Conservation (phyloP, 2,888 invertebrate genomes). For the Drosophila cracens region DNA sequence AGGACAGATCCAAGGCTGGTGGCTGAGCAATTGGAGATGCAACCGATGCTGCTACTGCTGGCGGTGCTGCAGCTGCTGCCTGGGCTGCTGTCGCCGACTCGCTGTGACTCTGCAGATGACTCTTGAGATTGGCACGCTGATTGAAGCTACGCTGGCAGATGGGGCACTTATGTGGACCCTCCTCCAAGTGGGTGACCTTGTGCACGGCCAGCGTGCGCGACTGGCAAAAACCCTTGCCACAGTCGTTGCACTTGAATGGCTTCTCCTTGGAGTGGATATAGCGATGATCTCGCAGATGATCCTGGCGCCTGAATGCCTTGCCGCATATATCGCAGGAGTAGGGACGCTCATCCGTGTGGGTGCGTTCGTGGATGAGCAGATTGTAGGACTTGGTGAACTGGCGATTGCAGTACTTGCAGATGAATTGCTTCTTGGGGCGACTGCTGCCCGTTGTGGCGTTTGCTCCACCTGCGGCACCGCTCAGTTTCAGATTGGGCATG, state of each 20-base stretch:
- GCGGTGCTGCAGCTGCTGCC: slow-evolving; percentile 17
- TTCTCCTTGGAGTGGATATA: slow-evolving; percentile 99
- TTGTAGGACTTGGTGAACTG: slow-evolving; percentile 99
- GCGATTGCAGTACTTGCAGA: slow-evolving; percentile 98
- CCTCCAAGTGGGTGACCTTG: slow-evolving; percentile 96
- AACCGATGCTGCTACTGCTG: slow-evolving; percentile 59
- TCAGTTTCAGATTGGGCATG: slow-evolving; percentile 87
- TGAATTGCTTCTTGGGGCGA: slow-evolving; percentile 94
- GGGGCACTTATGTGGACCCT: slow-evolving; percentile 96
- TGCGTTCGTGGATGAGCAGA: slow-evolving; percentile 97
- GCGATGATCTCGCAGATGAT: slow-evolving; percentile 95
- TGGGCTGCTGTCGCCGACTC: slow-evolving; percentile 50
- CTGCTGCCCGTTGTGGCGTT: slow-evolving; percentile 85
- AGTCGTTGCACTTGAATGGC: slow-evolving; percentile 98
- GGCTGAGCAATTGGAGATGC: slow-evolving; percentile 64
- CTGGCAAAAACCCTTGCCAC: slow-evolving; percentile 99
- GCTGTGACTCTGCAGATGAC: slow-evolving; percentile 94
- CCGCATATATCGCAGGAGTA: slow-evolving; percentile 98
- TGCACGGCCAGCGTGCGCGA: slow-evolving; percentile 98
- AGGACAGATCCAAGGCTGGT: slow-evolving; percentile 87
- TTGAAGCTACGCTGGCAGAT: slow-evolving; percentile 95
- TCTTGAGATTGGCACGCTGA: slow-evolving; percentile 96
- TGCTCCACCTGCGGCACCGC: slow-evolving; percentile 77
- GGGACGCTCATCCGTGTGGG: slow-evolving; percentile 98
- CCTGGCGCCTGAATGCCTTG: slow-evolving; percentile 97